Evolutionary conservation across 2,888 invertebrate species (phyloP), one percentile per base, ranked within the genome.

Genomic region (Cantharis flavilabris): DNA sequence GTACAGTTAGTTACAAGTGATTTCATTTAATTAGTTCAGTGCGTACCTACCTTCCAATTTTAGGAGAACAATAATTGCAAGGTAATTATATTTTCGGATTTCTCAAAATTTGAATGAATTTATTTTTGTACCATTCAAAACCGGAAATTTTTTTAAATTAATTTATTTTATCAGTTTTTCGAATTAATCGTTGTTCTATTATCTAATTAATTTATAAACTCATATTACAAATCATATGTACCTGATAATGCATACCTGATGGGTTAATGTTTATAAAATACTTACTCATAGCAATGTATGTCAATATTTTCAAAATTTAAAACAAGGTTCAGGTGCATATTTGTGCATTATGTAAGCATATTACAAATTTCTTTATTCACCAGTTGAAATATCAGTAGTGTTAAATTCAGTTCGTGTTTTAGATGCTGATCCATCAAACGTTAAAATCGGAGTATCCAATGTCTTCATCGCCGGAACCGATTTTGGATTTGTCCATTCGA

Each of bases 401-500:
- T 67, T 26, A 64, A 64, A 16, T 4, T 9, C 20, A 18, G 49
- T 49, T 71, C 71, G 74, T 72, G 20, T 81, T 81, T 9, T 76
- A 81, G 81, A 76, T 81, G 80, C 63, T 78, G 9, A 69, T 72
- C 18, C 26, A 70, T 7, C n/a, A 49, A 49, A n/a, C 49, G n/a
- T 7, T 49, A 49, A 49, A 49, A 49, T 13, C 13, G 2, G 65
- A 28, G 3, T 30, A 69, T 26, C 20, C 26, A n/a, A 67, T 26
- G 65, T 20, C n/a, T n/a, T 23, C 20, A 13, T 26, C 65, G 23
- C 16, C 69, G 30, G 30, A 30, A 30, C 80, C 82, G 13, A 84
- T 84, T 28, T 79, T 86, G 72, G 86, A 86, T 79, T 77, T 87
- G 26, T 86, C 84, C 33, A 83, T 80, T 9, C 80, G 85, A 65